These are phyloP conservation scores for Tineola bisselliella DNA, from an alignment of 2,888 invertebrate genomes.

Conservation along the genomic window DNA sequence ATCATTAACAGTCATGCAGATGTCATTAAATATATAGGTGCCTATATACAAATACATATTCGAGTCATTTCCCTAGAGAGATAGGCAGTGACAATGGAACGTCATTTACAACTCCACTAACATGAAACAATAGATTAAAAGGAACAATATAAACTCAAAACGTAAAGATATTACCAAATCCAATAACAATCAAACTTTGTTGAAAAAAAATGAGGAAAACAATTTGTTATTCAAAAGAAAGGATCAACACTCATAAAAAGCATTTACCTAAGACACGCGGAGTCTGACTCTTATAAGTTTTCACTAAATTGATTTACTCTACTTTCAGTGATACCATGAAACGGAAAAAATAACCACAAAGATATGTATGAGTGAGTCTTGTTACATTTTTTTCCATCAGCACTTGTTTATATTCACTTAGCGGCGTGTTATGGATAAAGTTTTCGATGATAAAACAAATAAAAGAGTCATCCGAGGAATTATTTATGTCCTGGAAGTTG, in stretches of 20 bases:
- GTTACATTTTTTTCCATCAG: not conserved
- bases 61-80: too few relatives aligned
- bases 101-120: too few relatives aligned
- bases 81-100: too few relatives aligned
- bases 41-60: too few relatives aligned
- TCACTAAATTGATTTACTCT: not conserved
- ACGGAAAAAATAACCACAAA: not conserved
- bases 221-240: not conserved
- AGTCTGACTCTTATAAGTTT: not conserved
- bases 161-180: too few relatives aligned
- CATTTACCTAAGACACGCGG: not conserved
- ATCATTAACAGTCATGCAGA: too few relatives aligned
- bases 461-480: constrained; percentile 4
- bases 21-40: too few relatives aligned
- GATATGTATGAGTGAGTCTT: not conserved
- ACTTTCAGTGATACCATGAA: not conserved
- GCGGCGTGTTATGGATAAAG: constrained; percentile 6
- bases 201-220: too few relatives aligned
- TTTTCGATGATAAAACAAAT: constrained; percentile 13
- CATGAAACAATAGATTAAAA: too few relatives aligned
- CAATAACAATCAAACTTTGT: too few relatives aligned
- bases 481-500: constrained; percentile 4
- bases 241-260: not conserved
- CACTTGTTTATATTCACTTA: constrained; percentile 11
- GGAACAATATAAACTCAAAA: too few relatives aligned